These are phyloP conservation scores for Sapajus apella DNA, from an alignment of 2,113 vertebrate genomes.

Conservation along the genomic window DNA sequence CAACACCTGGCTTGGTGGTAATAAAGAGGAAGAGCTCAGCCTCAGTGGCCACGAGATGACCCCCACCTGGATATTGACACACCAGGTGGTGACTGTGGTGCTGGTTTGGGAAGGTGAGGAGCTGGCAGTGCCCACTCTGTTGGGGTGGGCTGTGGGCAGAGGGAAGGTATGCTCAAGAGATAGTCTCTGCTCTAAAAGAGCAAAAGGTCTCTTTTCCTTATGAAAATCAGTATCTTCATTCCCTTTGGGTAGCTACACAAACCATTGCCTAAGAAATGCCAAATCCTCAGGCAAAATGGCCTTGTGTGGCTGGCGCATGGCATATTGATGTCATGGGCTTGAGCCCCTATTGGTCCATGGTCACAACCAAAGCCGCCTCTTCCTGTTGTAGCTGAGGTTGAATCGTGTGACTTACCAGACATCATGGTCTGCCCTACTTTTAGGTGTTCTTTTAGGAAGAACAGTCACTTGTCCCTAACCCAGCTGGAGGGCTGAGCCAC, in stretches of 20 bases:
- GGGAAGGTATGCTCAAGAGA: not conserved
- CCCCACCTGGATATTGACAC: not conserved
- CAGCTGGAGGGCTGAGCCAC: not conserved
- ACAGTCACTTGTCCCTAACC: not conserved
- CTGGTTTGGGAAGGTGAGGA: not conserved
- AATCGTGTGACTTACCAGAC: not conserved
- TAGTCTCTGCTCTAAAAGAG: not conserved
- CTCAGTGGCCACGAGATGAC: not conserved
- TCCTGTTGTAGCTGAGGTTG: not conserved
- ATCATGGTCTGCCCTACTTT: not conserved
- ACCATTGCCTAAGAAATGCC: not conserved
- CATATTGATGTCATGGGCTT: not conserved
- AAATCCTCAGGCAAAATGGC: not conserved
- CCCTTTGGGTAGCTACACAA: not conserved
- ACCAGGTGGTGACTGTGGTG: not conserved
- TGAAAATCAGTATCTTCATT: not conserved
- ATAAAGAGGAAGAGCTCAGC: not conserved
- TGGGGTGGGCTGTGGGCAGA: not conserved
- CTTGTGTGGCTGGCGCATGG: not conserved
- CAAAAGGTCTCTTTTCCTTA: not conserved
- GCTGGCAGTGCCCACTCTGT: not conserved
- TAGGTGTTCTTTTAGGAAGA: not conserved
- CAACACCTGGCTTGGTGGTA: not conserved
- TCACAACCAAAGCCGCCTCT: not conserved
- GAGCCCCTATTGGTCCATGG: not conserved